Evolutionary conservation across 2,797 vertebrate species (phyloP), one percentile per base, ranked within the genome.

Genomic region (Schizopygopsis pylzovi): DNA sequence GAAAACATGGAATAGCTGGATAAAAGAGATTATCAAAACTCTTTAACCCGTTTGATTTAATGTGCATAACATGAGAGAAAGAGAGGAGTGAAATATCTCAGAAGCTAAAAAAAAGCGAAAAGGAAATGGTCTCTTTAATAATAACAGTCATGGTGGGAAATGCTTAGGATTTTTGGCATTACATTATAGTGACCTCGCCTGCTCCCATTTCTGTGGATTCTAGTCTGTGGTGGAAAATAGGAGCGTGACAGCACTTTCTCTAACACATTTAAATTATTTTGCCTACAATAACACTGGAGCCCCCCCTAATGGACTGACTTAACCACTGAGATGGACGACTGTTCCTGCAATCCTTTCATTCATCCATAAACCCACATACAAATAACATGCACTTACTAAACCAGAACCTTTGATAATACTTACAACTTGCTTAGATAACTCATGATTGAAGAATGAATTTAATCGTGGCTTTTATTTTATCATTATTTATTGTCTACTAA

Each of bases 181-280:
- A 70, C 65, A 81, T 15, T 76, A 75, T 28, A 56, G 61, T 79
- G 77, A 87, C 88, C 86, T 89, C 63, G 49, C 49, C 37, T 75
- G 43, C 80, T 89, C 61, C 82, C 39, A 4, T 79, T 75, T 85
- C 61, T 85, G 76, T 61, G 45, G 81, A 37, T 54, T 82, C 79
- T 45, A 67, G 41, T 45, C 82, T 47, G n/a, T 59, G 82, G 61
- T 59, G 28, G 86, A 65, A 80, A 82, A 79, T 87, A 90, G 6
- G 59, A 80, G 85, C 56, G 45, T 83, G 86, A 90, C 83, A 81
- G 61, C 88, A 83, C 65, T 63, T 85, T 65, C 37, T 76, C 70
- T 79, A 72, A 88, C 88, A 87, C 72, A 82, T 92, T 88, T 88
- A 83, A 89, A 89, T 77, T 83, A 75, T 81, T n/a, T 83, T 82